Percentiles rank a stretch among this genome's conserved stretches.
Evolutionary conservation across 2,888 invertebrate genomes (phyloP).

Genomic region (Neoscelio sp.): DNA sequence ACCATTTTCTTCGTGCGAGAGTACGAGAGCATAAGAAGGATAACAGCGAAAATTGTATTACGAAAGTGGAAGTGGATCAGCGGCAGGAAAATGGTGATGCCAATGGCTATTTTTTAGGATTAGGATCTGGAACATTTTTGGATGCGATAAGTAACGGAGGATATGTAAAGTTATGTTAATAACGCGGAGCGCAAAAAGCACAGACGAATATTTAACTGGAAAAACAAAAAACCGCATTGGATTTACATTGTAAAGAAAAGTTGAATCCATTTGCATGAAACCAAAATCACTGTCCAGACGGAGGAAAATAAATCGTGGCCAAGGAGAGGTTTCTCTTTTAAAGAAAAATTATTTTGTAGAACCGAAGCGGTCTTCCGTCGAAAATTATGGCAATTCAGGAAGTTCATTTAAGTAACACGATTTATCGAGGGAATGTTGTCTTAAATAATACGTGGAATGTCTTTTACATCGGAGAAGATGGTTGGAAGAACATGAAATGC

Average conservation of each 20-base stretch:
- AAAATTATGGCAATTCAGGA: too few species aligned
- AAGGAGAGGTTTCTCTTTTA: background rate
- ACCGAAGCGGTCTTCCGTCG: too few species aligned
- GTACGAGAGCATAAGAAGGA: slow-evolving; percentile 9
- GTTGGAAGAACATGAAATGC: too few species aligned
- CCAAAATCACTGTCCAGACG: slow-evolving; percentile 18
- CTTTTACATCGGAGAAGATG: too few species aligned
- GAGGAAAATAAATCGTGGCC: slow-evolving; percentile 34
- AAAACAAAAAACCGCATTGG: slow-evolving; percentile 25
- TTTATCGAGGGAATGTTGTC: too few species aligned
- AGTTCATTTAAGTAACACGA: too few species aligned
- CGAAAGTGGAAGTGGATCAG: slow-evolving; percentile 23
- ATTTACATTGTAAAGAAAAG: slow-evolving; percentile 52
- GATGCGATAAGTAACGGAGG: background rate
- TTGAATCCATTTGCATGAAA: slow-evolving; percentile 46
- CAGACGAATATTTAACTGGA: slow-evolving; percentile 23
- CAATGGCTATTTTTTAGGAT: background rate
- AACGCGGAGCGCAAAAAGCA: slow-evolving; percentile 27
- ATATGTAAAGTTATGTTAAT: slow-evolving; percentile 47
- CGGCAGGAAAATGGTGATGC: slow-evolving; percentile 13
- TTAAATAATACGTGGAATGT: too few species aligned
- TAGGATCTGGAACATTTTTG: too few species aligned
- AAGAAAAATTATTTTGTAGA: slow-evolving; percentile 20
- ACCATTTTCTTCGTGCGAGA: background rate
- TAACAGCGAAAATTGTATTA: slow-evolving; percentile 12